Percentiles rank a stretch among this genome's conserved stretches.
Conservation (phyloP, 2,113 vertebrate species). For the Pelodiscus sinensis region DNA sequence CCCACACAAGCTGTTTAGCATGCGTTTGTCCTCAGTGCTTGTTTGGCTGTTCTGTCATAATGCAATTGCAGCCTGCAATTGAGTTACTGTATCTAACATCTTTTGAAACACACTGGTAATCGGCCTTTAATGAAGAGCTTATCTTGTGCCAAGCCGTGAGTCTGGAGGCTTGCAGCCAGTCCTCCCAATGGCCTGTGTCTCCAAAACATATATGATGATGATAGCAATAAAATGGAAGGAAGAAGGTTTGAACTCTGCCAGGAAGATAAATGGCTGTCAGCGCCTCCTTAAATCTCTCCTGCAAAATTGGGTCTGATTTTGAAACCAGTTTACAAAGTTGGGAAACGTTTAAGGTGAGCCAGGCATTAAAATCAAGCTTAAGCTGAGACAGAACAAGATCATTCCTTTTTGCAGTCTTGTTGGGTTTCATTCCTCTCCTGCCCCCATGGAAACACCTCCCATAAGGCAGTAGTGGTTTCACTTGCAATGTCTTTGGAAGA, state of each 20-base stretch:
- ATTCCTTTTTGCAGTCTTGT: not conserved
- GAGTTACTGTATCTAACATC: not conserved
- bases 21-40: accelerated
- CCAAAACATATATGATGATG: not conserved
- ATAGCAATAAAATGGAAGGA: not conserved
- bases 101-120: not conserved
- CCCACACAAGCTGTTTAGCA: accelerated
- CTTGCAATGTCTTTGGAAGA: not conserved
- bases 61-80: not conserved
- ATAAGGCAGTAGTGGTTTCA: not conserved
- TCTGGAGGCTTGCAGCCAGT: not conserved
- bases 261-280: not conserved
- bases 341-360: not conserved
- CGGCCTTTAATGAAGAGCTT: not conserved
- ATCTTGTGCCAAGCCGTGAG: not conserved
- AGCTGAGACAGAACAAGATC: not conserved
- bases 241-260: not conserved
- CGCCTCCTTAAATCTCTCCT: not conserved
- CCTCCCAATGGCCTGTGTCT: not conserved
- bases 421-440: not conserved
- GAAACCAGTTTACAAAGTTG: not conserved
- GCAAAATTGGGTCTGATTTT: not conserved
- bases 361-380: not conserved
- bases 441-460: not conserved
- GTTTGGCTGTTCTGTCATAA: not conserved